Conservation (phyloP, 2,888 invertebrate genomes). For the Oithona nana region DNA sequence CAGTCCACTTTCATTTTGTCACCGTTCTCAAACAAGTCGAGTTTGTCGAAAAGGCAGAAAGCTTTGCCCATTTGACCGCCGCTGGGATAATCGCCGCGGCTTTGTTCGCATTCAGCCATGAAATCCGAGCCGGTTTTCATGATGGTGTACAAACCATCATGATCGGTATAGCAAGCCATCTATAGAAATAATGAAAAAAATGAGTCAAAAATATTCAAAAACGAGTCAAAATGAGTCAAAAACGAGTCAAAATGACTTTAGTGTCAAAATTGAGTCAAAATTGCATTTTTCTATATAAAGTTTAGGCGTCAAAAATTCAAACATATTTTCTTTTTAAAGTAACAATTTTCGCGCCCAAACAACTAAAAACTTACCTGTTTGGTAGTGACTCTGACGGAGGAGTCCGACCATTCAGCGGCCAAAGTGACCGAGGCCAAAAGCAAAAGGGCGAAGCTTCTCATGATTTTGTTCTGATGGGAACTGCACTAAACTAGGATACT, state of each 20-base stretch:
- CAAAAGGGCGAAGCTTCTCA: background rate
- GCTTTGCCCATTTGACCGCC: background rate
- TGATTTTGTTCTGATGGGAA: no score
- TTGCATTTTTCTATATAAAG: no score
- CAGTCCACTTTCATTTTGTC: background rate
- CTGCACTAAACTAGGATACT: no score
- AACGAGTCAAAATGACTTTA: no score
- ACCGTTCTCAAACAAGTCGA: background rate
- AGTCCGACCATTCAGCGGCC: background rate
- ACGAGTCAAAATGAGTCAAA: no score
- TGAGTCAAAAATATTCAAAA: no score
- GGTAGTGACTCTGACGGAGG: background rate
- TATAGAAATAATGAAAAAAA: background rate
- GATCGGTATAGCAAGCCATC: background rate
- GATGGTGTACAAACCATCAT: background rate
- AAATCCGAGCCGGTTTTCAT: background rate
- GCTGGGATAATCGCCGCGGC: background rate
- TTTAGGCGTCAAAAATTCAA: no score
- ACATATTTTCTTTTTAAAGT: no score
- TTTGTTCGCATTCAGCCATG: background rate
- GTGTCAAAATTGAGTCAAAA: no score
- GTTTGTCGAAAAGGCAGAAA: background rate
- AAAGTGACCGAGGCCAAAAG: background rate
- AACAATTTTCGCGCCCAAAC: no score
- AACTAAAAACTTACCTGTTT: background rate